phyloP scores from a whole-genome alignment of 2,113 vertebrate genomes.

The Strigops habroptila region DNA sequence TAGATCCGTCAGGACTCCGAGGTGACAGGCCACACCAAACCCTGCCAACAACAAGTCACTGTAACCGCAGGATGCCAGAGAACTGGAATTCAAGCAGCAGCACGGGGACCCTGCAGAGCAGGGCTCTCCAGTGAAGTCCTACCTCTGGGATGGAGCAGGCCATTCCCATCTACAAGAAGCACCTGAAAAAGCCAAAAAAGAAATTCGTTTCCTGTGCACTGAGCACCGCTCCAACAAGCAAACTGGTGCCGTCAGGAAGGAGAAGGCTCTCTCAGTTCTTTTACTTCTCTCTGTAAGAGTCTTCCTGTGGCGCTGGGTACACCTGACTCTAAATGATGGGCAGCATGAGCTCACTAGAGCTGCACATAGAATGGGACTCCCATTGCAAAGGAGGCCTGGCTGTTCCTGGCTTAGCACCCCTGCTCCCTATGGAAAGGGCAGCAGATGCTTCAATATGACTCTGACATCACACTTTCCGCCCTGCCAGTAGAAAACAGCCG shows the following conservation, averaged over 20 bases:
- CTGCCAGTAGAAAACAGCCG: background rate
- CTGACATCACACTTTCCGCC: accelerated
- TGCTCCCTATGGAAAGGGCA: background rate
- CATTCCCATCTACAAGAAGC: slow-evolving; percentile 93
- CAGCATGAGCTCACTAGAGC: background rate
- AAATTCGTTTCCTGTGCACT: background rate
- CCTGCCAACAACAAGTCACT: slow-evolving; percentile 58
- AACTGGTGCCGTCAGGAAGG: background rate
- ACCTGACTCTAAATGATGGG: background rate
- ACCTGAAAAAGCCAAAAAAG: slow-evolving; percentile 74
- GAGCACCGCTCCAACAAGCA: background rate
- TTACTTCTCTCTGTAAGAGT: background rate
- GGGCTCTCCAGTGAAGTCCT: background rate
- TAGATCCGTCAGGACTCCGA: slow-evolving; percentile 85
- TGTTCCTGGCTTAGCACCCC: background rate
- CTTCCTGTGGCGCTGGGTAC: background rate
- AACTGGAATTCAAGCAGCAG: background rate
- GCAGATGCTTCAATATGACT: accelerated
- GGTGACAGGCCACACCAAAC: slow-evolving; percentile 93
- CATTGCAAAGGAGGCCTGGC: background rate
- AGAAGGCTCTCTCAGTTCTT: background rate
- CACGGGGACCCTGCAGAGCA: background rate
- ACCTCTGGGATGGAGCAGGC: slow-evolving; percentile 92
- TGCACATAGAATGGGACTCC: accelerated
- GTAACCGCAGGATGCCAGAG: background rate